phyloP scores from a whole-genome alignment of 2,113 vertebrate species.

The Oxyura jamaicensis region DNA sequence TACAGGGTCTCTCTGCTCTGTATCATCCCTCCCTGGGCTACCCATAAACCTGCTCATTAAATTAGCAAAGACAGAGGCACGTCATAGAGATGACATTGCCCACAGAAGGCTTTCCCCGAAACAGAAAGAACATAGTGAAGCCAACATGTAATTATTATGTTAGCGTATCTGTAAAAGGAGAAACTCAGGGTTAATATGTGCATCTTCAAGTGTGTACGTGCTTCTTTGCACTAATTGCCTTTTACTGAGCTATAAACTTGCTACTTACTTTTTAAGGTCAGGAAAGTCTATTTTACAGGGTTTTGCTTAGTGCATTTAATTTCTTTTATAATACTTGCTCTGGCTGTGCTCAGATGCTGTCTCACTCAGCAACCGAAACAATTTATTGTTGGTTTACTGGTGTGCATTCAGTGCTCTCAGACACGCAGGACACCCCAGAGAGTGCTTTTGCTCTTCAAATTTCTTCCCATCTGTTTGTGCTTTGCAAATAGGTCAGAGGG shows the following conservation, averaged over 20 bases:
- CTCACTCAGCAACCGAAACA: background rate
- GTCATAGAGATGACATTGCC: too few relatives aligned
- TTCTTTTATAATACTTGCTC: background rate
- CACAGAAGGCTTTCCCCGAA: background rate
- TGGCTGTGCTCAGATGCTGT: background rate
- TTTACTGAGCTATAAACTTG: background rate
- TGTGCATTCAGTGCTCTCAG: background rate
- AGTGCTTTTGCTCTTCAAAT: background rate
- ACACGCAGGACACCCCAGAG: constrained; percentile 10
- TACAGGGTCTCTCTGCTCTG: background rate
- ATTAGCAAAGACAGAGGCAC: background rate
- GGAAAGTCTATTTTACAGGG: constrained; percentile 40
- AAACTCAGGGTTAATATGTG: background rate
- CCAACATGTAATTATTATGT: background rate
- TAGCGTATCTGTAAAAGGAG: background rate
- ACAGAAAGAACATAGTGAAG: background rate
- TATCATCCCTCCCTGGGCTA: background rate
- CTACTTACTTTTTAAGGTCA: constrained; percentile 5
- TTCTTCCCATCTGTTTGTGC: constrained; percentile 36
- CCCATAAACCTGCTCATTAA: background rate
- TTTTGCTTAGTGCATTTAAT: background rate
- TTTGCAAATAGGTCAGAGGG: constrained; percentile 10
- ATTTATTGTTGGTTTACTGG: background rate
- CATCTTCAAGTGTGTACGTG: background rate
- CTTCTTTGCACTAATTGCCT: background rate